These are phyloP conservation scores for Anolis sagrei DNA, from an alignment of 2,113 vertebrate genomes.

Conservation along the genomic window DNA sequence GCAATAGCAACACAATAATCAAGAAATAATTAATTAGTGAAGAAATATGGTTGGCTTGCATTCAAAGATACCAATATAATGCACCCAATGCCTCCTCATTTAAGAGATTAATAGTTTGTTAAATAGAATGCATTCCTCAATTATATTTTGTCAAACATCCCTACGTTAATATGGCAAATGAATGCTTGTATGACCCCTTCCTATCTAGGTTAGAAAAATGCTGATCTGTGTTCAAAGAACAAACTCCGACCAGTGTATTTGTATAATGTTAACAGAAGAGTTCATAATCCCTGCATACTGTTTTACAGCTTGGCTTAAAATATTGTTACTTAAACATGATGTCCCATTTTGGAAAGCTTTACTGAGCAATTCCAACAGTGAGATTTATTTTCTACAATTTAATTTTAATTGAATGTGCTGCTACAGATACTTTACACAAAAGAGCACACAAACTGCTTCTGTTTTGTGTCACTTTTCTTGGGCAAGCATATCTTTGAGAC, in stretches of 20 bases:
- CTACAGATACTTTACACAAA: constrained; percentile 43
- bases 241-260: constrained; percentile 28
- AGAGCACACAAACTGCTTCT: background rate
- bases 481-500: constrained; percentile 22
- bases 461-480: background rate
- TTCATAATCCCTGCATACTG: constrained; percentile 52
- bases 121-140: background rate
- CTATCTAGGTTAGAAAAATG: constrained; percentile 9
- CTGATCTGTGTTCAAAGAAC: constrained; percentile 28
- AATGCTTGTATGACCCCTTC: background rate
- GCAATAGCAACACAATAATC: too few relatives aligned
- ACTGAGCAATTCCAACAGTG: constrained; percentile 37
- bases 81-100: too few relatives aligned
- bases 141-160: background rate
- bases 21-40: too few relatives aligned
- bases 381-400: constrained; percentile 62
- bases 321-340: constrained; percentile 38
- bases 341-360: constrained; percentile 50
- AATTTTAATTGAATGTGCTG: constrained; percentile 53
- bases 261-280: constrained; percentile 39
- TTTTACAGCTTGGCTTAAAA: constrained; percentile 55
- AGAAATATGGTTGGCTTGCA: background rate
- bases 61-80: background rate
- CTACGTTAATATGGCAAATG: background rate
- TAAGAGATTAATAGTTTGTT: background rate